These are phyloP conservation scores for Paedocypris micromegethes DNA, from an alignment of 2,797 vertebrate species.

Conservation along the genomic window DNA sequence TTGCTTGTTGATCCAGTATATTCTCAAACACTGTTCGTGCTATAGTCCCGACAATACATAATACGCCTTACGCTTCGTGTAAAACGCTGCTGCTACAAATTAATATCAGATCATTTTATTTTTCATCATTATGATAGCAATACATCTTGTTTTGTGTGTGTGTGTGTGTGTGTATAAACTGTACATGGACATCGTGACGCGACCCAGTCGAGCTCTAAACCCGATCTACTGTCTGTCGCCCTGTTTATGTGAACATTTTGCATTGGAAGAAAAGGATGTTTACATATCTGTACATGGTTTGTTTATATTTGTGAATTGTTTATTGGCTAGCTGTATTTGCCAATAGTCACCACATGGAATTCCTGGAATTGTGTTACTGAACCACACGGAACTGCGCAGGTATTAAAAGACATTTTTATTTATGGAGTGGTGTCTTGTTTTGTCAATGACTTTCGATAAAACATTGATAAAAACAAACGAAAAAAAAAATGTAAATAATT, in stretches of 20 bases:
- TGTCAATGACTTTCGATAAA: not conserved
- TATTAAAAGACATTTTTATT: slow-evolving; percentile 8
- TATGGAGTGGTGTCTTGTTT: slow-evolving; percentile 19
- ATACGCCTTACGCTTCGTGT: slow-evolving; percentile 24
- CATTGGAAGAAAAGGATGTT: too few relatives aligned
- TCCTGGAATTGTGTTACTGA: too few relatives aligned
- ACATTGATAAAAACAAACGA: not conserved
- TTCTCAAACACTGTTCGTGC: not conserved
- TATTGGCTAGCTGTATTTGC: too few relatives aligned
- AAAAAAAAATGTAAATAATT: not conserved
- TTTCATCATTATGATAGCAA: not conserved
- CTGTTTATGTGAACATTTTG: too few relatives aligned
- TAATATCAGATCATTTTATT: slow-evolving; percentile 14
- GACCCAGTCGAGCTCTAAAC: too few relatives aligned
- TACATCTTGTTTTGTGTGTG: not conserved
- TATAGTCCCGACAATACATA: slow-evolving; percentile 12
- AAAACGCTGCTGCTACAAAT: slow-evolving; percentile 39
- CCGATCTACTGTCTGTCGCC: too few relatives aligned
- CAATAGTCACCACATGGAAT: too few relatives aligned
- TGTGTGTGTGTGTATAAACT: slow-evolving; percentile 20
- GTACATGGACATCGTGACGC: not conserved
- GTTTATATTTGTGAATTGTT: too few relatives aligned
- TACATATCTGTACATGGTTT: too few relatives aligned
- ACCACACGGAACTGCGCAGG: not conserved
- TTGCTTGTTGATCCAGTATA: slow-evolving; percentile 1